These are phyloP conservation scores for Lasioglossum lativentre DNA, from an alignment of 2,888 invertebrate genomes.

Conservation along the genomic window DNA sequence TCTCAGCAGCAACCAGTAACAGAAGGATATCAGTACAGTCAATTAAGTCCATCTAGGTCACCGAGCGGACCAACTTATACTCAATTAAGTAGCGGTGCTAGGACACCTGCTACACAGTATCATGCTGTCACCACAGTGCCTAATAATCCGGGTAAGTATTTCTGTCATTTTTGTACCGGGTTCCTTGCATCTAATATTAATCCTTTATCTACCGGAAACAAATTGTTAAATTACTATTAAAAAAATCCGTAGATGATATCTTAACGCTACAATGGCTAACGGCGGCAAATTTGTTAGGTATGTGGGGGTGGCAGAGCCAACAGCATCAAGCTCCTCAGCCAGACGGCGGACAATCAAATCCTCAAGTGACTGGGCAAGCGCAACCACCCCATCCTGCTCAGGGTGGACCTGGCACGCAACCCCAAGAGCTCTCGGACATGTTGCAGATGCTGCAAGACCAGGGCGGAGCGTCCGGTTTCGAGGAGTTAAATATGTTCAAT, in stretches of 20 bases:
- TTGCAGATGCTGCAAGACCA: conserved; percentile 95
- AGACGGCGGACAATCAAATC: conserved; percentile 80
- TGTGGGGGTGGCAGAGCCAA: conserved; percentile 91
- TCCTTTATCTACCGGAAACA: no score
- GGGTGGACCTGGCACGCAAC: conserved; percentile 88
- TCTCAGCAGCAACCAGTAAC: conserved; percentile 87
- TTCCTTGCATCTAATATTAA: no score
- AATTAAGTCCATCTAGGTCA: conserved; percentile 92
- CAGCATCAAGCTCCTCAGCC: conserved; percentile 82
- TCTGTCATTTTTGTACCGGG: background rate
- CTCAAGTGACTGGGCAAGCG: conserved; percentile 79
- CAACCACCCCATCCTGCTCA: conserved; percentile 82
- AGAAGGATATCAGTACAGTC: conserved; percentile 90
- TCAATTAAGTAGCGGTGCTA: conserved; percentile 89
- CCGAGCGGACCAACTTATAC: conserved; percentile 94
- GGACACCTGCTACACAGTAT: conserved; percentile 85
- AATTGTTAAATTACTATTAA: no score
- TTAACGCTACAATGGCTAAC: background rate
- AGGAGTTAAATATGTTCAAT: conserved; percentile 96
- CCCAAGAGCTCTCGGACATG: conserved; percentile 95
- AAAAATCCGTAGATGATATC: no score
- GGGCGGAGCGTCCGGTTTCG: conserved; percentile 92
- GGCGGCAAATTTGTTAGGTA: conserved; percentile 85
- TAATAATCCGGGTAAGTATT: conserved; percentile 82
- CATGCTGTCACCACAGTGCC: conserved; percentile 85